Evolutionary conservation across 2,113 vertebrate species (phyloP), one percentile per base, ranked within the genome.

Genomic region (Corythornis vintsioides): DNA sequence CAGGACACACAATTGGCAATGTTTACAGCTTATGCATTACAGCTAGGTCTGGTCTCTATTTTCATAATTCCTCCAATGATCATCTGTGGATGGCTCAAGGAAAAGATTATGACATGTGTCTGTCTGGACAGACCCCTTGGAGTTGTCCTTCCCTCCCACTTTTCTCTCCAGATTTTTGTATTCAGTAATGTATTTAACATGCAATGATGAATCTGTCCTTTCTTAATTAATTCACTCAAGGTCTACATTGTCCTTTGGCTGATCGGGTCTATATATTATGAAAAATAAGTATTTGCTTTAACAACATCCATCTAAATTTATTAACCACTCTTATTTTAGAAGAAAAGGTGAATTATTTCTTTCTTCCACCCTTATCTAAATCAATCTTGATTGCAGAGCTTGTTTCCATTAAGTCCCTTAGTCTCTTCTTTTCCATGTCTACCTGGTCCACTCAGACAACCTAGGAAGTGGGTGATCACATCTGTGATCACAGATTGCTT

Each of bases 361-460:
- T 92, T 79, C 42, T 80, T 67, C 40, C 7, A 29, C 22, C 0
- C 3, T 64, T 90, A 29, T 67, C n/a, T 20, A 43, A 71, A 60
- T 31, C 12, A 43, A 9, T 61, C 17, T 15, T 73, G 6, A 71
- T 71, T 80, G 83, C 40, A 81, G 28, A 80, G 15, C 3, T 29
- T 64, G 11, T 33, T 18, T 28, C 0, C 24, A 42, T 31, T 33
- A 59, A 43, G 1, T 24, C 15, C 3, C 6, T 45, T 56, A 47
- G 7, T 56, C 10, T 7, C 16, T 78, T 75, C 28, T 93, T 89
- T 65, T 55, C 16, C 9, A 28, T 22, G 10, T 48, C 24, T 15
- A 2, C 31, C 21, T 53, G 7, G 10, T 69, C 29, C 8, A 40
- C 6, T 57, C 0, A 0, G 53, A 35, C 7, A 61, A 33, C 11